These are phyloP conservation scores for Darevskia mixta DNA, from an alignment of 2,797 vertebrate genomes.

Conservation along the genomic window DNA sequence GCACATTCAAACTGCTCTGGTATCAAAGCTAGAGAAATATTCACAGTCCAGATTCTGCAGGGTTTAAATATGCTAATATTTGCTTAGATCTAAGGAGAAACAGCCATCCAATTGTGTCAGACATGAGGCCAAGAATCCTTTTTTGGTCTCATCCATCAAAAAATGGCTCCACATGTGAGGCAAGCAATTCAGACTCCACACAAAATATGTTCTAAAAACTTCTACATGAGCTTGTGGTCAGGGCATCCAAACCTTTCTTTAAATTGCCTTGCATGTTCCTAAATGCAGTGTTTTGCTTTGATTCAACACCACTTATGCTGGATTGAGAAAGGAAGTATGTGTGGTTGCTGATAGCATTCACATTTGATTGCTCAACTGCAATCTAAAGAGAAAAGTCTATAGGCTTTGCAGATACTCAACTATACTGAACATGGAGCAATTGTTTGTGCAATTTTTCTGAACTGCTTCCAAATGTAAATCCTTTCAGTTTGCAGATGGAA, in stretches of 20 bases:
- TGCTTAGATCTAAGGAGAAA: background rate
- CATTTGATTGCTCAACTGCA: background rate
- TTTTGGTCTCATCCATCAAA: background rate
- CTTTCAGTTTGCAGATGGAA: constrained; percentile 40
- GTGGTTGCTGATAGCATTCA: background rate
- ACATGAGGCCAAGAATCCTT: background rate
- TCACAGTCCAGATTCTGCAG: background rate
- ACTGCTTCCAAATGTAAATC: constrained; percentile 19
- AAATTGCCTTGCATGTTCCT: background rate
- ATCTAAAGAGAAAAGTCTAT: background rate
- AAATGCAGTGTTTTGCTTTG: background rate
- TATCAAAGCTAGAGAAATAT: background rate
- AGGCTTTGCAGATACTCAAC: constrained; percentile 31
- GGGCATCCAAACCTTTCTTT: background rate
- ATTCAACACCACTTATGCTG: background rate
- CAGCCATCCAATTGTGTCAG: background rate
- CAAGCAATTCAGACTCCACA: background rate
- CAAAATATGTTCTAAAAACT: background rate
- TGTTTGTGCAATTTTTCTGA: constrained; percentile 45
- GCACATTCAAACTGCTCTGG: background rate
- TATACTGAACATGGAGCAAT: constrained; percentile 43
- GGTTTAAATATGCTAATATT: background rate
- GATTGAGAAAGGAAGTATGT: background rate
- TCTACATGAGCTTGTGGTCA: background rate
- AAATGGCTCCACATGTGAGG: background rate